phyloP scores from a whole-genome alignment of 2,113 vertebrate species.

The Scomber colias region DNA sequence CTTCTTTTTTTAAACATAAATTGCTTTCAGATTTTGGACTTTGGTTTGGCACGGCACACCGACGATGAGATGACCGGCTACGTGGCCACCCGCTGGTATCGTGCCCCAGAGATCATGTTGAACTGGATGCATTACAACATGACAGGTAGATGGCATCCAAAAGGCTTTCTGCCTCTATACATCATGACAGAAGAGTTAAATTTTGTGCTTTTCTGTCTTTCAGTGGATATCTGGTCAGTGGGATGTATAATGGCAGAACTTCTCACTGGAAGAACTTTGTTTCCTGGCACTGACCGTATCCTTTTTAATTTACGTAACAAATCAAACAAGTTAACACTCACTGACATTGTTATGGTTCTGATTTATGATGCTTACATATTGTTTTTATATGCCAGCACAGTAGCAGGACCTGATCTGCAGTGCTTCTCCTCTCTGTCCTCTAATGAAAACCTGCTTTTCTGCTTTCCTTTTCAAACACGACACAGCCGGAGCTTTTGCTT shows the following conservation, averaged over 20 bases:
- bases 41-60: slow-evolving; percentile 95
- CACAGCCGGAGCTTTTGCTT: slow-evolving; percentile 6
- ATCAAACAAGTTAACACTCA: slow-evolving; percentile 16
- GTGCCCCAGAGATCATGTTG: slow-evolving; percentile 98
- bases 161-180: no score
- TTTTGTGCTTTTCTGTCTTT: slow-evolving; percentile 43
- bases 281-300: slow-evolving; percentile 99
- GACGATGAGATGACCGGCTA: slow-evolving; percentile 99
- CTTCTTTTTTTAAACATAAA: neutral
- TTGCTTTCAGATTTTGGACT: slow-evolving; percentile 93
- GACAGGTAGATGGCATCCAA: slow-evolving; percentile 88
- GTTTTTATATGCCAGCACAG: slow-evolving; percentile 2
- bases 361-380: slow-evolving; percentile 6
- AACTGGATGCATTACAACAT: slow-evolving; percentile 99
- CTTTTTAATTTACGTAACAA: slow-evolving; percentile 76
- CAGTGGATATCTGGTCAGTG: slow-evolving; percentile 99
- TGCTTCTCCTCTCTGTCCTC: neutral
- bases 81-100: slow-evolving; percentile 97
- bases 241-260: slow-evolving; percentile 99
- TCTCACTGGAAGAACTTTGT: slow-evolving; percentile 96
- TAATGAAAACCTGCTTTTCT: slow-evolving; percentile 13
- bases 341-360: neutral
- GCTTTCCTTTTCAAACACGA: slow-evolving; percentile 16
- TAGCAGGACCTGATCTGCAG: neutral
- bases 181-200: neutral